Conservation (phyloP, 2,888 invertebrate genomes). For the Graphium colonna region DNA sequence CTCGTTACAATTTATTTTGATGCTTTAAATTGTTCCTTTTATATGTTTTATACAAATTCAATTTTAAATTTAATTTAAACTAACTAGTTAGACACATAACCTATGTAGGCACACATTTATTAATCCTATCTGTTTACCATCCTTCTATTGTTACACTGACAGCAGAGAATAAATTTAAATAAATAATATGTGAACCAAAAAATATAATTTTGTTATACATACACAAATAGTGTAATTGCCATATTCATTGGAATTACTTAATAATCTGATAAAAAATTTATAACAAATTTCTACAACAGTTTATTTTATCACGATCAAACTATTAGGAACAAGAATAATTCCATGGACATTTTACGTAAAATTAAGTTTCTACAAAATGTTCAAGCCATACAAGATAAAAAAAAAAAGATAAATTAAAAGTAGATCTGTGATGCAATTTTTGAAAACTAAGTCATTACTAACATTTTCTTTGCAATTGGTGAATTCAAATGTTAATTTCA, state of each 20-base stretch:
- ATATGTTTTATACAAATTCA: conserved; percentile 47
- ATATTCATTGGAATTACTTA: background rate
- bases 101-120: conserved; percentile 72
- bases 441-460: too few relatives aligned
- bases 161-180: background rate
- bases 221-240: background rate
- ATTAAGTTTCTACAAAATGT: too few relatives aligned
- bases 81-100: conserved; percentile 58
- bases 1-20: conserved; percentile 51
- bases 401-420: too few relatives aligned
- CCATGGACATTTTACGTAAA: too few relatives aligned
- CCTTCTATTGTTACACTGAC: conserved; percentile 9
- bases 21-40: conserved; percentile 42
- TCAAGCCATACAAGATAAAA: too few relatives aligned
- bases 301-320: background rate
- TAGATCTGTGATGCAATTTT: too few relatives aligned
- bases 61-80: conserved; percentile 49
- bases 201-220: background rate
- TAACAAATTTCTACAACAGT: background rate
- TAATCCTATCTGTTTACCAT: conserved; percentile 35
- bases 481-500: too few relatives aligned
- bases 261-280: background rate
- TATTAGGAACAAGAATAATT: background rate
- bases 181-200: background rate
- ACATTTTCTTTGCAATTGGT: too few relatives aligned